A percentile compares a stretch with the other conserved stretches of the same genome.
These are phyloP conservation scores for Chaetophractus vellerosus DNA, from an alignment of 2,797 vertebrate genomes.

Conservation along the genomic window DNA sequence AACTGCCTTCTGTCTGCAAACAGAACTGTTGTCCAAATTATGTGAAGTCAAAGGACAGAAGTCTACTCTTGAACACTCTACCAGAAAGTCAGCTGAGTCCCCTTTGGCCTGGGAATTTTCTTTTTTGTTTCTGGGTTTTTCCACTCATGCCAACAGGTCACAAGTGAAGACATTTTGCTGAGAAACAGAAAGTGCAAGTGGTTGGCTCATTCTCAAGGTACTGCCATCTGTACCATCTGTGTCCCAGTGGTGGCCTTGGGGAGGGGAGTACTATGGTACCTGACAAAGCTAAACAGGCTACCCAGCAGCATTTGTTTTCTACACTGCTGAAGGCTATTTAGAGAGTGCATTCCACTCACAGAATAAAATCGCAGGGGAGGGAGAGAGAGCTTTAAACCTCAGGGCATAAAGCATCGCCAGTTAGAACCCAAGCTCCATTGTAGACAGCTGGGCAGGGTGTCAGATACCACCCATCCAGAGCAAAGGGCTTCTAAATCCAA, in stretches of 20 bases:
- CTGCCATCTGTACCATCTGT: not conserved
- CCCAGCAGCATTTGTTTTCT: no score
- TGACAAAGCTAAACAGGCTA: no score
- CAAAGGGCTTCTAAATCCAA: not conserved
- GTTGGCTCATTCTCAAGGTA: not conserved
- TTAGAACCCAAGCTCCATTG: not conserved
- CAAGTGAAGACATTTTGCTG: not conserved
- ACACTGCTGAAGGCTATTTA: not conserved
- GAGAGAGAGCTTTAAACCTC: no score
- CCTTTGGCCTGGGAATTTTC: not conserved
- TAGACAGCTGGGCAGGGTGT: not conserved
- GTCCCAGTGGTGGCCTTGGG: not conserved
- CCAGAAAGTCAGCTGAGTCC: not conserved
- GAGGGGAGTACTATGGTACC: not conserved
- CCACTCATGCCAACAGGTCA: not conserved
- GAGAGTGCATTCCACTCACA: not conserved
- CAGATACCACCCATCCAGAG: not conserved
- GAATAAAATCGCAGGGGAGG: not conserved
- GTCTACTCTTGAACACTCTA: not conserved
- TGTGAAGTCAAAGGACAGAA: not conserved
- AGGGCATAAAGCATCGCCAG: not conserved
- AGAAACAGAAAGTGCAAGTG: not conserved
- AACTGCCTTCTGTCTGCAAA: no score
- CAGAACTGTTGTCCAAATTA: no score
- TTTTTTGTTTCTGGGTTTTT: not conserved